Evolutionary conservation across 1,140 invertebrate genomes (phyloP).

Genomic region (Philopotamus ludificatus): DNA sequence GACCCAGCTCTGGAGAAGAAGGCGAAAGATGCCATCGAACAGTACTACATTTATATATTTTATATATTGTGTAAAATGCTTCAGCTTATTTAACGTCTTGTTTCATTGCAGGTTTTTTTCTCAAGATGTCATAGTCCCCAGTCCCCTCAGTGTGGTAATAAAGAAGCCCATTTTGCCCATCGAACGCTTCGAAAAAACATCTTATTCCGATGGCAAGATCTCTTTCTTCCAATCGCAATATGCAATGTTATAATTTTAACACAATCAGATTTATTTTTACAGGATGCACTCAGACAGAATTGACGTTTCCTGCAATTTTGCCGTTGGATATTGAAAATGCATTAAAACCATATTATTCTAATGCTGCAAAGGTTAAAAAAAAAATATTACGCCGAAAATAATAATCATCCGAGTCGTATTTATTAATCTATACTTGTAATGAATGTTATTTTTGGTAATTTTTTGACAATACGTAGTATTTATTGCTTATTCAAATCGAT

Average conservation of each 20-base stretch:
- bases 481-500: not conserved
- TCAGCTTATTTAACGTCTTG: not conserved
- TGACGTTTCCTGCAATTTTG: constrained; percentile 58
- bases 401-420: too few relatives aligned
- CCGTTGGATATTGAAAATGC: constrained; percentile 60
- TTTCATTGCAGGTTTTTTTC: constrained; percentile 49
- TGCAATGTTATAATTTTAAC: not conserved
- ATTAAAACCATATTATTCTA: constrained; percentile 62
- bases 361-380: too few relatives aligned
- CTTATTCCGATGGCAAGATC: not conserved
- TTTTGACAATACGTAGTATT: too few relatives aligned
- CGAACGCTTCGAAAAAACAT: not conserved
- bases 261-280: constrained; percentile 27
- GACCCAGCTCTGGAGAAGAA: constrained; percentile 53
- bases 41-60: constrained; percentile 42
- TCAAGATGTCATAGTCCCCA: constrained; percentile 53
- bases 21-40: constrained; percentile 52
- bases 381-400: too few relatives aligned
- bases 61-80: not conserved
- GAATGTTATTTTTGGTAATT: too few relatives aligned
- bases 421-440: too few relatives aligned
- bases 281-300: constrained; percentile 61
- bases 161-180: constrained; percentile 44
- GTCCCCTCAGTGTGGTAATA: constrained; percentile 51
- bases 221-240: too few relatives aligned